Conservation (phyloP, 2,888 invertebrate genomes). For the Drosophila incognita region DNA sequence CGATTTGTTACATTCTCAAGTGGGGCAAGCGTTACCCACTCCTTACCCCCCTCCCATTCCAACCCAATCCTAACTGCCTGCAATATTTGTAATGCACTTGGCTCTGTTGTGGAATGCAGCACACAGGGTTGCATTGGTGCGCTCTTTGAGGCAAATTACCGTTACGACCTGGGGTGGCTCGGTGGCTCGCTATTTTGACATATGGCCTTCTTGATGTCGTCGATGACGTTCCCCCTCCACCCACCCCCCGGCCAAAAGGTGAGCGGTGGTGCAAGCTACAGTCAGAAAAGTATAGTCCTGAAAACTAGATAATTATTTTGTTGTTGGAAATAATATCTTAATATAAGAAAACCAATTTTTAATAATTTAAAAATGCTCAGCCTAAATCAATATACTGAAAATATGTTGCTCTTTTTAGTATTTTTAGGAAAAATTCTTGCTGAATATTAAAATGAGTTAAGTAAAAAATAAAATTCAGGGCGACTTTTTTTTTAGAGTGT, state of each 20-base stretch:
- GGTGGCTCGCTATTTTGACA: constrained; percentile 78
- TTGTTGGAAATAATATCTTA: background rate
- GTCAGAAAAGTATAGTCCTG: background rate
- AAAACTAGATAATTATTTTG: background rate
- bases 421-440: background rate
- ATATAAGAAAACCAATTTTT: background rate
- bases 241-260: constrained; percentile 38
- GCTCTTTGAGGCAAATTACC: constrained; percentile 25
- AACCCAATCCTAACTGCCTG: constrained; percentile 8
- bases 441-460: no score
- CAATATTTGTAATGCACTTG: constrained; percentile 69
- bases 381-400: background rate
- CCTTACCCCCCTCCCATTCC: background rate
- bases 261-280: constrained; percentile 34
- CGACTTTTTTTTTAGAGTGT: background rate
- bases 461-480: no score
- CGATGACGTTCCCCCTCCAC: constrained; percentile 36
- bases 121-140: constrained; percentile 52
- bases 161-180: constrained; percentile 62
- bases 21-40: constrained; percentile 44
- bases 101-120: constrained; percentile 67
- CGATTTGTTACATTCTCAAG: constrained; percentile 83
- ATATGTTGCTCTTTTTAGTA: background rate
- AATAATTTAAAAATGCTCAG: background rate
- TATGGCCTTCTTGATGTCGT: constrained; percentile 75